These are phyloP conservation scores for Nebria salina DNA, from an alignment of 2,888 invertebrate genomes.

Conservation along the genomic window DNA sequence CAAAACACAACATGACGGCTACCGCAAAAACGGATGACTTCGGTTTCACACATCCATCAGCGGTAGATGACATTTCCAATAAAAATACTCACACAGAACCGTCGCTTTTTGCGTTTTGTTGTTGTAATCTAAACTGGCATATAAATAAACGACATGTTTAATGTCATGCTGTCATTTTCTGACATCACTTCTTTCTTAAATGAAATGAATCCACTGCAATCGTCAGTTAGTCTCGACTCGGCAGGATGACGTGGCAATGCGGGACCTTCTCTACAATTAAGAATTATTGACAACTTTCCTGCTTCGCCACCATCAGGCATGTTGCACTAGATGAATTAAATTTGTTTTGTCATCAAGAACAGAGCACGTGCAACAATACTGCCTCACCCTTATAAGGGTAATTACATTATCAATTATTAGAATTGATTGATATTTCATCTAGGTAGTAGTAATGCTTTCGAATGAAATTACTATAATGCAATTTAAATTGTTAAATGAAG, in stretches of 20 bases:
- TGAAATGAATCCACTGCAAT: not conserved
- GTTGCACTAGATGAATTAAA: not conserved
- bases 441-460: no score
- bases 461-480: no score
- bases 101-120: not conserved
- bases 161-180: not conserved
- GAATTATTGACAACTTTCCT: slow-evolving; percentile 1
- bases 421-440: not conserved
- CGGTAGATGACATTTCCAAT: slow-evolving; percentile 16
- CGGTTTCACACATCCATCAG: slow-evolving; percentile 31
- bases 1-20: not conserved
- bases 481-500: no score
- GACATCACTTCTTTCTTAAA: not conserved
- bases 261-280: not conserved
- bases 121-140: slow-evolving; percentile 1
- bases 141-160: slow-evolving; percentile 1
- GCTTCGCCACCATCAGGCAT: not conserved
- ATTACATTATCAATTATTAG: not conserved
- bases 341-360: not conserved
- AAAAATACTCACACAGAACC: not conserved
- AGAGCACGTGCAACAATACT: not conserved
- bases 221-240: not conserved
- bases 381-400: not conserved
- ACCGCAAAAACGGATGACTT: slow-evolving; percentile 23
- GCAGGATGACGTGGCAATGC: not conserved